Evolutionary conservation across 2,113 vertebrate species (phyloP), one percentile per base, ranked within the genome.

Genomic region (Dryoscopus gambensis): DNA sequence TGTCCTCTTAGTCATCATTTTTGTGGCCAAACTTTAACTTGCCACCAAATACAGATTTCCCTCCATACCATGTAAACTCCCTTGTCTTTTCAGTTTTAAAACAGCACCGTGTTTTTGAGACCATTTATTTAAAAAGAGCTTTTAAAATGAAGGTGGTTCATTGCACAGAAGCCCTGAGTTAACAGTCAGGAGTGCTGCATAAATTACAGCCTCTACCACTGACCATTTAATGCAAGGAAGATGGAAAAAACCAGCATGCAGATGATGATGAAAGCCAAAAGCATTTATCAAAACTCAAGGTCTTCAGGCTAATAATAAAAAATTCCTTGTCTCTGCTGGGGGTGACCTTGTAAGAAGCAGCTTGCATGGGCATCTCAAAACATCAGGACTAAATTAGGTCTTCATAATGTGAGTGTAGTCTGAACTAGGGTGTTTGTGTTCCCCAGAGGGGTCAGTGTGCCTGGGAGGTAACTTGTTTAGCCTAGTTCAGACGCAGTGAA

Each of bases 301-400:
- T 86, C 92, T 86, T 63, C 18, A 31, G 0, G 0, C 47, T 80
- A 68, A 56, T 6, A 67, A 75, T 33, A 62, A 80, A 83, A 78
- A 55, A 71, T 5, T 17, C 62, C 63, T 73, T 15, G 23, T n/a
- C 75, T 91, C 70, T 86, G 67, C 53, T 63, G 83, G 83, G 62
- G 90, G 60, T 96, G 87, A 96, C 96, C 95, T 96, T 97, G 79
- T 30, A 7, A 35, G 84, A 88, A 71, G 15, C 49, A 80, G 75
- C 63, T 78, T 90, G 79, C 56, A 7, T 57, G 78, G 55, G 78
- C 55, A 62, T 88, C 78, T 87, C 63, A 55, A 89, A 91, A 84
- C 90, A 92, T 47, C 59, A 60, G 87, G 76, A 20, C 92, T 86
- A 84, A 92, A 94, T 95, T 71, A 91, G 92, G 90, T 67, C 85